phyloP scores from a whole-genome alignment of 2,797 vertebrate genomes.

The Thaleichthys pacificus region DNA sequence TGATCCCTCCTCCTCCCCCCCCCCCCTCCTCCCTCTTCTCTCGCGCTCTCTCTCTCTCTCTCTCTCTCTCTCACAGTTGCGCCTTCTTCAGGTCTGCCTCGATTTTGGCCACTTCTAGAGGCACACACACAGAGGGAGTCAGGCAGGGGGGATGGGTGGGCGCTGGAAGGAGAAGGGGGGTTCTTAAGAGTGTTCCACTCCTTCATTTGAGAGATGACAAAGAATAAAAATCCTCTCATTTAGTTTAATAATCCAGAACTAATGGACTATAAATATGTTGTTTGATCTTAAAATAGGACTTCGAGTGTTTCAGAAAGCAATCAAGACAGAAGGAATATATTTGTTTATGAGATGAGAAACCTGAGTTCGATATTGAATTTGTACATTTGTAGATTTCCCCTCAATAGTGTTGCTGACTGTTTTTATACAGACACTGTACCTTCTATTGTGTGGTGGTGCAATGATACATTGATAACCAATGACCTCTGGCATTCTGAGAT shows the following conservation, averaged over 20 bases:
- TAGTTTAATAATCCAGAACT: background rate
- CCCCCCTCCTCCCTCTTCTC: slow-evolving; percentile 23
- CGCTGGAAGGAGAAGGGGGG: slow-evolving; percentile 16
- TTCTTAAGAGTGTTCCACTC: slow-evolving; percentile 14
- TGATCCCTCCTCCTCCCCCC: slow-evolving; percentile 59
- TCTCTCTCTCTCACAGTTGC: slow-evolving; percentile 5
- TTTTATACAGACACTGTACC: background rate
- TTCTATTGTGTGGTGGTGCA: slow-evolving; percentile 4
- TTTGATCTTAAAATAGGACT: background rate
- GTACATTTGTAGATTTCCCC: background rate
- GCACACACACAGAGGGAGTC: slow-evolving; percentile 36
- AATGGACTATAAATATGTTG: background rate
- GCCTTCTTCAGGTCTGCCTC: slow-evolving; percentile 17
- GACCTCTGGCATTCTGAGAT: slow-evolving; percentile 21
- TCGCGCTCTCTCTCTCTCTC: slow-evolving; percentile 26
- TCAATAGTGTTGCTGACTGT: background rate
- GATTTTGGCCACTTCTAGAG: slow-evolving; percentile 28
- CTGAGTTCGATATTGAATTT: background rate
- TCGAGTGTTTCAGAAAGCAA: too few relatives aligned
- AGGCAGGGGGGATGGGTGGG: slow-evolving; percentile 3
- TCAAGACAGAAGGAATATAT: background rate
- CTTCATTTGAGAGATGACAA: slow-evolving; percentile 7
- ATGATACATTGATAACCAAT: slow-evolving; percentile 7
- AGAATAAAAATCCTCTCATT: background rate
- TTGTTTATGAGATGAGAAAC: background rate